Percentiles rank a stretch among this genome's conserved stretches.
phyloP scores from a whole-genome alignment of 1,140 invertebrate genomes.

The Apis cerana region DNA sequence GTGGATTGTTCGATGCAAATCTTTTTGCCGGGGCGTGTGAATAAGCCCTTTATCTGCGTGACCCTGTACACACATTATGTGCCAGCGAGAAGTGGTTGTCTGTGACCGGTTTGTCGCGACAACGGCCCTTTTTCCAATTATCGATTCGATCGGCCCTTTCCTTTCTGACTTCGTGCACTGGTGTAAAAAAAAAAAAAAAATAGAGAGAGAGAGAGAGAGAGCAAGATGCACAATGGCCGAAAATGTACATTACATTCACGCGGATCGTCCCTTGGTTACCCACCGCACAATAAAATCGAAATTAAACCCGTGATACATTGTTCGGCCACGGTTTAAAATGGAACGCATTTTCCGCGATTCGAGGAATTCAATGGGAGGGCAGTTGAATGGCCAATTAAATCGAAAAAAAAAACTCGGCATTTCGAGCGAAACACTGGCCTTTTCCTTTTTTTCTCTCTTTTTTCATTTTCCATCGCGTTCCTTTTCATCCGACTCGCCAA shows the following conservation, averaged over 20 bases:
- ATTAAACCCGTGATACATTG: slow-evolving; percentile 35
- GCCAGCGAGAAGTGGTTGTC: slow-evolving; percentile 43
- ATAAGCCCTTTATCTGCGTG: slow-evolving; percentile 64
- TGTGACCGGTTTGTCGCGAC: slow-evolving; percentile 42
- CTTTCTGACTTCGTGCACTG: slow-evolving; percentile 21
- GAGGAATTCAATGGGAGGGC: slow-evolving; percentile 24
- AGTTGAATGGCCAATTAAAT: slow-evolving; percentile 46
- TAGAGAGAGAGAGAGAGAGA: too few species aligned
- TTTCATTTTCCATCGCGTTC: too few species aligned
- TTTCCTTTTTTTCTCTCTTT: neutral
- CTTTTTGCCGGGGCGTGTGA: slow-evolving; percentile 41
- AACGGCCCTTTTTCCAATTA: slow-evolving; percentile 68
- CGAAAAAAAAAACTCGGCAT: neutral
- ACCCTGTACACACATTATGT: slow-evolving; percentile 46
- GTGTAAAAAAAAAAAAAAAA: neutral
- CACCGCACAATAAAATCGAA: slow-evolving; percentile 29
- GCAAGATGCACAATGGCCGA: slow-evolving; percentile 31
- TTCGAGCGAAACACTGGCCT: neutral
- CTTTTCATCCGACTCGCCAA: neutral
- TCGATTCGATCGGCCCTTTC: slow-evolving; percentile 60
- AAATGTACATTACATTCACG: slow-evolving; percentile 47
- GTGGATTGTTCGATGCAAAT: slow-evolving; percentile 36
- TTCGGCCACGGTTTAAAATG: neutral
- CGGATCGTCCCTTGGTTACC: slow-evolving; percentile 19
- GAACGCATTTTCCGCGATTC: slow-evolving; percentile 22